Evolutionary conservation across 2,113 vertebrate species (phyloP), one percentile per base, ranked within the genome.

Genomic region (Callopanchax toddi): DNA sequence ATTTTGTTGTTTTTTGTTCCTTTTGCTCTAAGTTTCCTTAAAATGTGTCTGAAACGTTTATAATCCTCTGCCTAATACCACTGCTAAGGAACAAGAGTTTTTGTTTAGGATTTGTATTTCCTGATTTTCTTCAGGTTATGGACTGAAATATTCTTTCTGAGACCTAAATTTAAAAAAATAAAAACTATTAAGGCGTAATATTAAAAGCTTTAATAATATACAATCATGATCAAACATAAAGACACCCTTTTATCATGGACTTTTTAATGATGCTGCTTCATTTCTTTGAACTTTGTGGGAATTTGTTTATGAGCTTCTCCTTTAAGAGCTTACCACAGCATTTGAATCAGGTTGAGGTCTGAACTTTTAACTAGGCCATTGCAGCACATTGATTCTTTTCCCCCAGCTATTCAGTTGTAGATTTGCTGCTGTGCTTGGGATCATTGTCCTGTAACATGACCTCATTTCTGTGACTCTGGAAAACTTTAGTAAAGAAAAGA

Each of bases 31-130:
- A 55, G 10, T 36, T 34, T 25, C 42, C 65, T 42, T 44, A 22
- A 37, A 44, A 22, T 40, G 37, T 13, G 2, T 17, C 49, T 23
- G 11, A 66, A 67, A 61, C 48, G 32, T 61, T 45, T 26, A 58
- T 55, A 52, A 48, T 44, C 21, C 17, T 17, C 37, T 15, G 18
- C 60, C 15, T 13, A 16, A 43, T 42, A 15, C 39, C 16, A 16
- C 39, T 40, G 37, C 37, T 15, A 44, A 44, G 7, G 2, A 44
- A 50, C 48, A 50, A 50, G 25, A 16, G 48, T 6, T 23, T 50
- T 17, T 5, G 5, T 8, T 5, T n/a, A 20, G 9, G 42, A 44
- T 20, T 18, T 18, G 42, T 16, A 17, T 44, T 44, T 44, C n/a
- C 42, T 44, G n/a, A 11, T 10, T 44, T 20, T 18, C 20, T 44